These are phyloP conservation scores for Stigmatopora argus DNA, from an alignment of 2,113 vertebrate species.

Conservation along the genomic window DNA sequence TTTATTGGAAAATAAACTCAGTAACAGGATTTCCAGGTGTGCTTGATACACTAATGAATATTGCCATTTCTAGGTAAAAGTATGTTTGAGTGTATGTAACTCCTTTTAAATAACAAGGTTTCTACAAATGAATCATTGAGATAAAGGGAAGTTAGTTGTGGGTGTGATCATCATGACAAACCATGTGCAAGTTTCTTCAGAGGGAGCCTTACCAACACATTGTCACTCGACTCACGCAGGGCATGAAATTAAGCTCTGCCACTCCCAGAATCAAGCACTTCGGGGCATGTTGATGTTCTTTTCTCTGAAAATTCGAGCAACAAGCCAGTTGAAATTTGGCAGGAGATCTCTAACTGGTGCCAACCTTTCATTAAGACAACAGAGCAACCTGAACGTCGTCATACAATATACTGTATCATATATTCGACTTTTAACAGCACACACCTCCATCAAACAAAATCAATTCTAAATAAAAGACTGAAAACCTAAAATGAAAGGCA, in stretches of 20 bases:
- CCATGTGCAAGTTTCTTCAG: background rate
- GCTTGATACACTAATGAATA: background rate
- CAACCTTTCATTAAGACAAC: background rate
- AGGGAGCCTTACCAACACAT: constrained; percentile 29
- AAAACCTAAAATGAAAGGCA: no score
- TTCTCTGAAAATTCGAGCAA: constrained; percentile 28
- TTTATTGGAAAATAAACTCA: background rate
- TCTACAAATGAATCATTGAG: background rate
- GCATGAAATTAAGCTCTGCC: constrained; percentile 40
- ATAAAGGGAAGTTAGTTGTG: background rate
- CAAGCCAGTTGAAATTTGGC: constrained; percentile 37
- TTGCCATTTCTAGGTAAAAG: background rate
- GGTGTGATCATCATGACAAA: background rate
- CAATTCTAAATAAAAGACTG: no score
- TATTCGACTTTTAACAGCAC: background rate
- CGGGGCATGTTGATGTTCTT: constrained; percentile 25
- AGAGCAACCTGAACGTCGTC: background rate
- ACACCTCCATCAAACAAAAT: background rate
- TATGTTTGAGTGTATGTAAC: background rate
- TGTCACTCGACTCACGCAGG: constrained; percentile 39
- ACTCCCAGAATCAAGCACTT: constrained; percentile 41
- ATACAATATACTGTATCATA: background rate
- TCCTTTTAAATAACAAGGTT: background rate
- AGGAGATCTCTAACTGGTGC: constrained; percentile 24
- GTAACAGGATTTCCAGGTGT: background rate